Evolutionary conservation across 2,797 vertebrate species (phyloP), one percentile per base, ranked within the genome.

Genomic region (Diceros bicornis): DNA sequence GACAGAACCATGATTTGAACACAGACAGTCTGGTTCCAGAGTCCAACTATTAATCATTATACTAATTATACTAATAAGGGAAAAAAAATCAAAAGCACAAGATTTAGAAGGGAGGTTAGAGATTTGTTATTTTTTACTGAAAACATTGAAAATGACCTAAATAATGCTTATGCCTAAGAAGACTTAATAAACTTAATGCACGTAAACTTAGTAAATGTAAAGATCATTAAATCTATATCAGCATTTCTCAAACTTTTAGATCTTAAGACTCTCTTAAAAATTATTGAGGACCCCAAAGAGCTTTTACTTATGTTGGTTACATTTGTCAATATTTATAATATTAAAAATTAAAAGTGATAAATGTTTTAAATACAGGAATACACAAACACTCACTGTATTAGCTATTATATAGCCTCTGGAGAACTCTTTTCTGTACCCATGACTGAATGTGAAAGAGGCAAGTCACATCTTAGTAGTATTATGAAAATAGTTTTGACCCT

Each of bases 61-160:
- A 37, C 41, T 61, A 74, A 57, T 7, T 74, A 27, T 14, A 79
- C 57, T 59, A 66, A n/a, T 8, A 32, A 84, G 44, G 29, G 18
- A 6, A 62, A 92, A 86, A 68, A 21, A 52, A 68, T 13, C 32
- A n/a, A 75, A 91, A 81, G 27, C 3, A 34, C 41, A 74, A 16
- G 12, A 75, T 96, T 87, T 91, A 29, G 66, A 23, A 81, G 68
- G 77, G 68, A 95, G 52, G n/a, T 55, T 72, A 55, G 64, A 90
- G 71, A 47, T 62, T 77, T 37, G 12, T 69, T 71, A 8, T 37
- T 84, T 91, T 91, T 93, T 57, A 64, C 25, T 37, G 79, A 44
- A 79, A 74, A 96, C 34, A 78, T 41, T 34, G 9, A 86, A 91
- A 72, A 20, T 86, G 27, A 91, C n/a, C 7, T 74, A 81, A 72